Percentiles rank a stretch among this genome's conserved stretches.
phyloP scores from a whole-genome alignment of 2,888 invertebrate genomes.

The Augiades crinisus region DNA sequence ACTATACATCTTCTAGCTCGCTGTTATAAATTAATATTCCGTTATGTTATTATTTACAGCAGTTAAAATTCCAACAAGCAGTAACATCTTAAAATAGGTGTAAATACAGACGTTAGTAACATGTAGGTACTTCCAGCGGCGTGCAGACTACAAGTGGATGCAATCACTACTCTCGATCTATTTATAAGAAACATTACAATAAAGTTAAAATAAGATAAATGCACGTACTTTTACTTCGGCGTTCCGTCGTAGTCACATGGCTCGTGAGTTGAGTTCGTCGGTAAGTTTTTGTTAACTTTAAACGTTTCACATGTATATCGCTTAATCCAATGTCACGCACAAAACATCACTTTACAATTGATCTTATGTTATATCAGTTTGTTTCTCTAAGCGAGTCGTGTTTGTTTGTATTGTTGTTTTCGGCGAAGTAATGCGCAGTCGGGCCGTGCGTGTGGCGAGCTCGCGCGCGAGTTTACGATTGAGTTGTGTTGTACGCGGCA shows the following conservation, averaged over 20 bases:
- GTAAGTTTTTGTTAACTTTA: conserved; percentile 53
- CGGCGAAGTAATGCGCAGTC: conserved; percentile 30
- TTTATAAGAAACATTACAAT: conserved; percentile 53
- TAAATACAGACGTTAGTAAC: conserved; percentile 33
- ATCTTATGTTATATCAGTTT: conserved; percentile 2
- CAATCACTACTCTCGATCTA: conserved; percentile 41
- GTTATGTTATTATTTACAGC: conserved; percentile 21
- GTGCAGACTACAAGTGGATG: conserved; percentile 34
- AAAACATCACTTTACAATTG: conserved; percentile 22
- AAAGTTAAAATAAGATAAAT: conserved; percentile 58
- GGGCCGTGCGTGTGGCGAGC: conserved; percentile 38
- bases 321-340: conserved; percentile 21
- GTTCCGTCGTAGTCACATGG: conserved; percentile 69
- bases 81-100: conserved; percentile 29
- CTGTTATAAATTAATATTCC: not conserved
- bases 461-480: conserved; percentile 62
- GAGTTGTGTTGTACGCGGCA: conserved; percentile 43
- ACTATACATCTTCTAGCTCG: not conserved
- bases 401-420: conserved; percentile 32
- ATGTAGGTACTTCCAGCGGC: not conserved
- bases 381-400: not conserved
- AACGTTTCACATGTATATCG: conserved; percentile 25
- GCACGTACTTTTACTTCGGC: conserved; percentile 64
- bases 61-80: conserved; percentile 9
- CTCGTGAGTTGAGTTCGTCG: conserved; percentile 53